A percentile compares a stretch with the other conserved stretches of the same genome.
Conservation (phyloP, 1,140 invertebrate genomes). For the Pollicipes pollicipes region DNA sequence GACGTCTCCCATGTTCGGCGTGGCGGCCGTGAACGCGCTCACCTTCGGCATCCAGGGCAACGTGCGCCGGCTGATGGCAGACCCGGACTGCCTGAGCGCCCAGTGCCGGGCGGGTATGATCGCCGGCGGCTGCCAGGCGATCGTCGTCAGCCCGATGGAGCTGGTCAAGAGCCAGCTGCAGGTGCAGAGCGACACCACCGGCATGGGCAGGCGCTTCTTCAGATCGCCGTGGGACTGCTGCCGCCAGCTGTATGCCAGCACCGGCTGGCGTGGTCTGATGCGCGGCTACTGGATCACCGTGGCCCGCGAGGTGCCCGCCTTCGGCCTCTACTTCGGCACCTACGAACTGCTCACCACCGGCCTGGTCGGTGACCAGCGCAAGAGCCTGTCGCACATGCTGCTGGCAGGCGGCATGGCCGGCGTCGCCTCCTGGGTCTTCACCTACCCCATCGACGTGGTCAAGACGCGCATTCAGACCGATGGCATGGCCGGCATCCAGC, state of each 20-base stretch:
- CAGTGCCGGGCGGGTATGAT: slow-evolving; percentile 27
- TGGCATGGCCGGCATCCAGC: slow-evolving; percentile 27
- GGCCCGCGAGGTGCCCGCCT: slow-evolving; percentile 49
- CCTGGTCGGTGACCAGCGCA: slow-evolving; percentile 20
- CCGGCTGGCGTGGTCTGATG: slow-evolving; percentile 49
- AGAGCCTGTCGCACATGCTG: slow-evolving; percentile 34
- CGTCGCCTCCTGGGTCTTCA: slow-evolving; percentile 60
- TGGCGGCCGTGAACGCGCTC: slow-evolving; percentile 71
- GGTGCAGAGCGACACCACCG: slow-evolving; percentile 25
- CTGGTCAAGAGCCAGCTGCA: slow-evolving; percentile 70
- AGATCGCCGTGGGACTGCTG: slow-evolving; percentile 44
- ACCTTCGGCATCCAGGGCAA: slow-evolving; percentile 81
- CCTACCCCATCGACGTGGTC: slow-evolving; percentile 74
- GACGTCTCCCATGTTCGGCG: slow-evolving; percentile 62
- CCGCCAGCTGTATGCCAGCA: slow-evolving; percentile 36
- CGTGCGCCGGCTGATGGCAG: slow-evolving; percentile 38
- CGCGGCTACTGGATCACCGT: slow-evolving; percentile 56
- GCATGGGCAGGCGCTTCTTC: slow-evolving; percentile 19
- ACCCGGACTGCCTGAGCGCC: slow-evolving; percentile 32
- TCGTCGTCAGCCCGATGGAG: slow-evolving; percentile 69
- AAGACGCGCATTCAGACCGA: slow-evolving; percentile 76
- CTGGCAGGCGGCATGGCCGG: slow-evolving; percentile 64
- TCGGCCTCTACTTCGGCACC: slow-evolving; percentile 47
- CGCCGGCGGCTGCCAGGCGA: slow-evolving; percentile 57
- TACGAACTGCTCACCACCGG: slow-evolving; percentile 45